Percentiles rank a stretch among this genome's conserved stretches.
phyloP scores from a whole-genome alignment of 2,888 invertebrate species.

The Aphodius granarius region DNA sequence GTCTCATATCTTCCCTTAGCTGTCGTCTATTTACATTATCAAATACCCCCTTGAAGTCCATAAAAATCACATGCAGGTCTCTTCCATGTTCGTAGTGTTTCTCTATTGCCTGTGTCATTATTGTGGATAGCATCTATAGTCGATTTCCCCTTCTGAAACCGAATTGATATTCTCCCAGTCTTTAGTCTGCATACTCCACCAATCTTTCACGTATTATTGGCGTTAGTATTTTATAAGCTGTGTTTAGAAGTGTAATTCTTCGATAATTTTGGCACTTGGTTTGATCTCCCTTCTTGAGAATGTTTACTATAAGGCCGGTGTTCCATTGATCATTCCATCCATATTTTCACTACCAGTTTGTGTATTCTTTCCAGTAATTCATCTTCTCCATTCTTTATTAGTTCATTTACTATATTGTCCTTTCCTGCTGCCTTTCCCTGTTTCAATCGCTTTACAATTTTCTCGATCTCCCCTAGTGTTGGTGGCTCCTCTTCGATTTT shows the following conservation, averaged over 20 bases:
- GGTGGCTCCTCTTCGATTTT: not conserved
- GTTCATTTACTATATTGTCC: not conserved
- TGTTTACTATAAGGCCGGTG: not conserved
- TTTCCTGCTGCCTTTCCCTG: not conserved
- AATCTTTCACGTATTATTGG: not conserved
- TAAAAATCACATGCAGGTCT: not conserved
- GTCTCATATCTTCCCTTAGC: not conserved
- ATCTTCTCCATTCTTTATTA: not conserved
- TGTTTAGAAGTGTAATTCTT: constrained; percentile 16
- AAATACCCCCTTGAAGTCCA: not conserved
- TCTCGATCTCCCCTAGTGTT: not conserved
- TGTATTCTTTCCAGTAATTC: not conserved
- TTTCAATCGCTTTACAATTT: not conserved
- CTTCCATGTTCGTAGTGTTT: not conserved
- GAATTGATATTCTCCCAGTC: not conserved
- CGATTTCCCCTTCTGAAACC: not conserved
- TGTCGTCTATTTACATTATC: not conserved
- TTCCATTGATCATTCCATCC: constrained; percentile 13
- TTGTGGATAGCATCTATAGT: not conserved
- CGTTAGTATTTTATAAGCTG: constrained; percentile 15
- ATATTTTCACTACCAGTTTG: constrained; percentile 11
- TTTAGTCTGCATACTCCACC: not conserved
- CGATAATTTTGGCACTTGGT: constrained; percentile 19
- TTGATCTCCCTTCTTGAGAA: constrained; percentile 18
- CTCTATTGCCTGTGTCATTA: not conserved